Conservation (phyloP, 1,140 invertebrate genomes). For the Sweltsa coloradensis region DNA sequence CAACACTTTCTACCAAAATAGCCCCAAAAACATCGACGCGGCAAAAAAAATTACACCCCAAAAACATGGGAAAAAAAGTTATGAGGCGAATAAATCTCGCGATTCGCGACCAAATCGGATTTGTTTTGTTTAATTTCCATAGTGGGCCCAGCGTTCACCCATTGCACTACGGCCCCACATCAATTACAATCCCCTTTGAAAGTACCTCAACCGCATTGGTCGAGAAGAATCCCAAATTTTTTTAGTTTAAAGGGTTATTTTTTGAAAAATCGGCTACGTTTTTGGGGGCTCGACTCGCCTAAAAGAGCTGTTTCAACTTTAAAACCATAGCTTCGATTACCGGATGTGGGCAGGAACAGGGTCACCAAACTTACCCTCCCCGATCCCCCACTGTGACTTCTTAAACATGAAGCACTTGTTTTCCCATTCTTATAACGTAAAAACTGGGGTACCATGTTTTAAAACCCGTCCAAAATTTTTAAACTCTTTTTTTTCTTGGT, state of each 20-base stretch:
- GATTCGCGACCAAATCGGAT: constrained; percentile 67
- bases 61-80: constrained; percentile 57
- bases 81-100: constrained; percentile 66
- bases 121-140: constrained; percentile 54
- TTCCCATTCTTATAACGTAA: constrained; percentile 53
- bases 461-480: constrained; percentile 63
- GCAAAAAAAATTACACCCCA: constrained; percentile 65
- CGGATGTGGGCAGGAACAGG: constrained; percentile 64
- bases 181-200: constrained; percentile 58
- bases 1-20: constrained; percentile 63
- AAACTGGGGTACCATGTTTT: constrained; percentile 46
- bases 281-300: constrained; percentile 66
- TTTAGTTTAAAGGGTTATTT: constrained; percentile 59
- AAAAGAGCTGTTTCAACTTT: constrained; percentile 48
- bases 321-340: constrained; percentile 46
- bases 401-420: constrained; percentile 44
- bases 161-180: constrained; percentile 69
- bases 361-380: constrained; percentile 60
- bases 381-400: constrained; percentile 58
- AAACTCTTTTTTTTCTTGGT: constrained; percentile 55
- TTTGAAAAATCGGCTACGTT: constrained; percentile 45
- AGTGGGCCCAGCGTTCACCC: constrained; percentile 70
- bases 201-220: constrained; percentile 63
- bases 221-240: constrained; percentile 66
- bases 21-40: constrained; percentile 52